Evolutionary conservation across 2,113 vertebrate species (phyloP).

Genomic region (Bostrychus sinensis): DNA sequence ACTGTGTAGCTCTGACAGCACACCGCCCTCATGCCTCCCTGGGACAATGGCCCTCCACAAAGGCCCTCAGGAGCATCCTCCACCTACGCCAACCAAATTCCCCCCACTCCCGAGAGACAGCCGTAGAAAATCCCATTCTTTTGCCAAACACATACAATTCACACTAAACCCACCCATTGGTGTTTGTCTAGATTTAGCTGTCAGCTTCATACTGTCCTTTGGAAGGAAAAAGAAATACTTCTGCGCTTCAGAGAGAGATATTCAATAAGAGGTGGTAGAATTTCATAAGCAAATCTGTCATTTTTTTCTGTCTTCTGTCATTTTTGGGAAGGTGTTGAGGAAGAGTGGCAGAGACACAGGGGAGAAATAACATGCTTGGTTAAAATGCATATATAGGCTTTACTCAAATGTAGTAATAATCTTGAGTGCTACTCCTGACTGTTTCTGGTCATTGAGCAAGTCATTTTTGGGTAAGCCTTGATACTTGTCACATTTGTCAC

Average conservation of each 20-base stretch:
- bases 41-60: conserved; percentile 70
- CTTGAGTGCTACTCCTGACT: neutral
- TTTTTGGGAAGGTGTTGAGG: conserved; percentile 40
- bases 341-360: conserved; percentile 15
- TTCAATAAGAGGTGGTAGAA: conserved; percentile 52
- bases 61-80: conserved; percentile 65
- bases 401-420: conserved; percentile 25
- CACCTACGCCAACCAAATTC: conserved; percentile 66
- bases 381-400: conserved; percentile 52
- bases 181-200: conserved; percentile 62
- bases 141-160: conserved; percentile 47
- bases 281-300: conserved; percentile 65
- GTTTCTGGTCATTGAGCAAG: neutral
- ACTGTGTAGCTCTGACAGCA: conserved; percentile 67
- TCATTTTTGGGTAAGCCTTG: too few relatives aligned
- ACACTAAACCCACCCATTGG: conserved; percentile 27
- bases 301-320: conserved; percentile 43
- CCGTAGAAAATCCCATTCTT: conserved; percentile 69
- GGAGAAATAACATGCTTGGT: conserved; percentile 24
- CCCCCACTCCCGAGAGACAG: conserved; percentile 60
- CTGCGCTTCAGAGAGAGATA: conserved; percentile 40
- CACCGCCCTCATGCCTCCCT: conserved; percentile 66
- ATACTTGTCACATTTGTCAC: too few relatives aligned
- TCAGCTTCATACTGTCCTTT: conserved; percentile 62
- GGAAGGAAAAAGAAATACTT: conserved; percentile 29